Evolutionary conservation across 2,113 vertebrate species (phyloP), one percentile per base, ranked within the genome.

Genomic region (Eclectus roratus): DNA sequence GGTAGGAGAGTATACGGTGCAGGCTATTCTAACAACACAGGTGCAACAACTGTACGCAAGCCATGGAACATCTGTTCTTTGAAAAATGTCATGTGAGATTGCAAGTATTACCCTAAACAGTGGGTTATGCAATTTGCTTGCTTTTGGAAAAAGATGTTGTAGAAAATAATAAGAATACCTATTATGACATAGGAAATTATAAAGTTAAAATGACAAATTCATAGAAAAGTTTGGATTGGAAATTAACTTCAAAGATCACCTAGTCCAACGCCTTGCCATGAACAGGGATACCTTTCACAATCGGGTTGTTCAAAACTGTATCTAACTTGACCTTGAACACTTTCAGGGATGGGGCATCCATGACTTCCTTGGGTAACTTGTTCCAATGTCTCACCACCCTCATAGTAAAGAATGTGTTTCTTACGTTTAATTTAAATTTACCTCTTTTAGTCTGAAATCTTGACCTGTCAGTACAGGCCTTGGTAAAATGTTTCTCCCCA

Each of bases 251-350:
- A 74, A 60, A 89, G 14, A 31, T 61, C 27, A n/a, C 16, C 17
- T 78, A 49, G 2, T 74, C 18, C 17, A 56, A 31, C 1, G 2
- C 7, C 4, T 7, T 1, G 1, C 12, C 9, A 7, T 2, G 3
- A 17, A 8, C 6, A 37, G 12, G 12, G 5, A 2, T 4, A 56
- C 1, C 27, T 87, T 60, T 18, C 8, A 44, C 10, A 24, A 43
- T 1, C 1, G 52, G 35, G 6, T 27, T 71, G 21, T 11, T 73
- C n/a, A 73, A 73, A 78, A 9, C 10, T 11, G 7, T 8, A 5
- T 63, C n/a, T 33, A 70, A 2, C 4, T 9, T 35, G 29, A 9
- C 13, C 44, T 60, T 49, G 28, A 80, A 29, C 3, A 23, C 2
- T 41, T 58, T n/a, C 56, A 58, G 56, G 56, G 33, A 7, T 58